A percentile compares a stretch with the other conserved stretches of the same genome.
Conservation (phyloP, 2,888 invertebrate species). For the Agonopterix heracliana region DNA sequence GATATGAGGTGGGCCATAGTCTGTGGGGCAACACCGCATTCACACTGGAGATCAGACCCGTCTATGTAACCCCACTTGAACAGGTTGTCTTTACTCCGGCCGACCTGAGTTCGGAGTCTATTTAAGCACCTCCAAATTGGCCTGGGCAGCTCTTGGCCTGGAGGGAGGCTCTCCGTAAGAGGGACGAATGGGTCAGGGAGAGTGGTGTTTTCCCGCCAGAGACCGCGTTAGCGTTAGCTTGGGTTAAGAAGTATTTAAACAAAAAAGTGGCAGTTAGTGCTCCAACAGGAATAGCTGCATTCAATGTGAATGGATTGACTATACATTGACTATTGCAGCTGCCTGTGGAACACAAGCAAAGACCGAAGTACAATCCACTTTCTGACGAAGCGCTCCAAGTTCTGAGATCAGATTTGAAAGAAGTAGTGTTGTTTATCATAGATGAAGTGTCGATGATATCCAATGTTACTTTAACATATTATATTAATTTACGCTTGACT, state of each 20-base stretch:
- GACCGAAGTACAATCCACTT: constrained; percentile 25
- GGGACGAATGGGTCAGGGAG: no score
- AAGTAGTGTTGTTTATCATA: constrained; percentile 25
- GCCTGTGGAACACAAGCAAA: constrained; percentile 27
- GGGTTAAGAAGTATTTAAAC: constrained; percentile 20
- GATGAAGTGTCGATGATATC: constrained; percentile 23
- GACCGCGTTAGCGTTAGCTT: no score
- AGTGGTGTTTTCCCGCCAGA: no score
- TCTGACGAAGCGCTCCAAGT: constrained; percentile 21
- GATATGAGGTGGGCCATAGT: no score
- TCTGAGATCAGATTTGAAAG: constrained; percentile 22
- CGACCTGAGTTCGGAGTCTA: no score
- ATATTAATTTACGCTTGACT: constrained; percentile 12
- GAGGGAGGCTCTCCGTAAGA: no score
- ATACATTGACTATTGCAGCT: constrained; percentile 29
- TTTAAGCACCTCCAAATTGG: no score
- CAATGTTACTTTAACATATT: constrained; percentile 18
- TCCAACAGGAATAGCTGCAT: constrained; percentile 33
- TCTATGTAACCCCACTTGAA: no score
- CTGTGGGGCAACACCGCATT: no score
- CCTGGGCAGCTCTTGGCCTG: no score
- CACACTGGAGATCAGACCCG: no score
- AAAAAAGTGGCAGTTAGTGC: constrained; percentile 23
- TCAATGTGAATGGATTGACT: constrained; percentile 34
- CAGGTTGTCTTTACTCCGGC: no score